Evolutionary conservation across 2,888 invertebrate species (phyloP), one percentile per base, ranked within the genome.

Genomic region (Orgyia antiqua): DNA sequence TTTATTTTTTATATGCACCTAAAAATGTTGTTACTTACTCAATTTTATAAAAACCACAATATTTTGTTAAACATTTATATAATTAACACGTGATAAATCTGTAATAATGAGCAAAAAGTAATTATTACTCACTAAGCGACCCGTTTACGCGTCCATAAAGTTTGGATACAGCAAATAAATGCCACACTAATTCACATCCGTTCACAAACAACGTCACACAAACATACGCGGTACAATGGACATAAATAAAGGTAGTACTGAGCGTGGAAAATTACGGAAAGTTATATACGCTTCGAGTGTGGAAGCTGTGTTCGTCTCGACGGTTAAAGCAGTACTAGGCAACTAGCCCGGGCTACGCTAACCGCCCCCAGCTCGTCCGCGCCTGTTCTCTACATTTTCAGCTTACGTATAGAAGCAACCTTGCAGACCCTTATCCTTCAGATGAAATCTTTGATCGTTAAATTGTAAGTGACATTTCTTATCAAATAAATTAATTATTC

Each of bases 251-350:
- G 42, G 31, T 46, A 51, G 45, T 33, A 24, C n/a, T 4, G 13
- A 37, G 47, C 53, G 58, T 51, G 58, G 66, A 59, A 65, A 71
- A 68, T 58, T 65, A 57, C 68, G 68, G 53, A 66, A 68, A 66
- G 57, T 65, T 60, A 47, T 21, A 39, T 35, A 10, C 4, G 10
- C 26, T 27, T 31, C 31, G 31, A 44, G 33, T 34, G 36, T 43
- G 44, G 50, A 58, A 51, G 62, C 58, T 48, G 67, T 57, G 56
- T 50, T 55, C 68, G 58, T 51, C 53, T 50, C 58, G 66, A 51
- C 63, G 61, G 56, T 59, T 58, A 58, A 52, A 66, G 60, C 67
- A 66, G 59, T 44, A 75, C 74, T 75, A n/a, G n/a, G n/a, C n/a
- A n/a, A n/a, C n/a, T n/a, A 52, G 51, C 59, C 63, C 66, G 61